These are phyloP conservation scores for Perithous albicinctus DNA, from an alignment of 2,888 invertebrate species.

Conservation along the genomic window DNA sequence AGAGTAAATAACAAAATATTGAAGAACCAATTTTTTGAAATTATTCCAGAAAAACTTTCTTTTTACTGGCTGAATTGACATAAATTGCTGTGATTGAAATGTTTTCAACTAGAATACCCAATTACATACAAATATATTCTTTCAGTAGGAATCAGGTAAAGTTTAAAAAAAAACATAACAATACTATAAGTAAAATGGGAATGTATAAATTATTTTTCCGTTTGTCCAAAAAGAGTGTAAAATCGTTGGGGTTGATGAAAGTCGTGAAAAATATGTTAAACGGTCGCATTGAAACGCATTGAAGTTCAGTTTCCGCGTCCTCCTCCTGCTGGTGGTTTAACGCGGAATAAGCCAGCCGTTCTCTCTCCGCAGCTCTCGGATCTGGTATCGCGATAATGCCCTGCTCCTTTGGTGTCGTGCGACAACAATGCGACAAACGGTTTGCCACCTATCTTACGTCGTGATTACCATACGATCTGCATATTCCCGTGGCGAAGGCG, in stretches of 20 bases:
- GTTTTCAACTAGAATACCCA: no score
- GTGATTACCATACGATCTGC: slow-evolving; percentile 83
- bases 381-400: slow-evolving; percentile 68
- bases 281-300: slow-evolving; percentile 51
- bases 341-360: slow-evolving; percentile 58
- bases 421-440: slow-evolving; percentile 75
- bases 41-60: no score
- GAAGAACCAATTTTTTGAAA: no score
- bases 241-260: slow-evolving; percentile 53
- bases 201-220: no score
- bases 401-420: slow-evolving; percentile 68
- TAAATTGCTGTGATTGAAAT: no score
- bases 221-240: slow-evolving; percentile 47
- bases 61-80: no score
- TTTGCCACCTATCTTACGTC: slow-evolving; percentile 77
- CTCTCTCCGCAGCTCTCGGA: slow-evolving; percentile 57
- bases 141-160: no score
- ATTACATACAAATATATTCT: no score
- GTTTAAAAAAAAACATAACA: no score
- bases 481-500: slow-evolving; percentile 77
- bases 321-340: slow-evolving; percentile 35
- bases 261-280: slow-evolving; percentile 66
- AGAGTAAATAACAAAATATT: no score
- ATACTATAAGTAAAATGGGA: no score
- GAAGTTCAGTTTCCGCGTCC: slow-evolving; percentile 55